Conservation (phyloP, 2,888 invertebrate species). For the Tortricodes alternella region DNA sequence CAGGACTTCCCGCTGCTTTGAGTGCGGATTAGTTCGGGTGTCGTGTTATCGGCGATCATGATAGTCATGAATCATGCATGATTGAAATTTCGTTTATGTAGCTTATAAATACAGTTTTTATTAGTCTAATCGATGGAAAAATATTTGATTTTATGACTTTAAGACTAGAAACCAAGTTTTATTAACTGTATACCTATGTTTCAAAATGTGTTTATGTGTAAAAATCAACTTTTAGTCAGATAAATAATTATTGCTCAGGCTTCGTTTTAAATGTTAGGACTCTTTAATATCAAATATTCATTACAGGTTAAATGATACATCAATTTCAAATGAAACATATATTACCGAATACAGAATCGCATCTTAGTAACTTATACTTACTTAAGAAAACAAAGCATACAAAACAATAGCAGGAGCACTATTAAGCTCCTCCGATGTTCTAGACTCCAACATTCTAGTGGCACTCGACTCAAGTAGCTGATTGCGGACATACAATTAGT, state of each 20-base stretch:
- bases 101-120: slow-evolving; percentile 8
- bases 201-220: too few relatives aligned
- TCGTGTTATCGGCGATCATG: slow-evolving; percentile 1
- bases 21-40: neutral
- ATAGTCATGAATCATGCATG: too few relatives aligned
- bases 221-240: too few relatives aligned
- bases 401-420: slow-evolving; percentile 3
- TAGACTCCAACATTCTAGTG: neutral
- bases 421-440: neutral
- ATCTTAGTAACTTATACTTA: neutral
- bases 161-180: too few relatives aligned
- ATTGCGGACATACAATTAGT: slow-evolving; percentile 7
- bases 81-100: slow-evolving; percentile 12
- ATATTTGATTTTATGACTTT: too few relatives aligned
- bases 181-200: too few relatives aligned
- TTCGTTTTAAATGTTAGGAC: too few relatives aligned
- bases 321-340: too few relatives aligned
- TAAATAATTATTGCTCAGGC: neutral
- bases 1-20: slow-evolving; percentile 18
- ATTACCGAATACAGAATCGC: too few relatives aligned
- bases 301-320: too few relatives aligned
- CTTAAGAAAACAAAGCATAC: neutral
- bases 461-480: slow-evolving; percentile 5
- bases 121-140: too few relatives aligned
- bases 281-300: too few relatives aligned